These are phyloP conservation scores for Cephalopterus ornatus DNA, from an alignment of 2,113 vertebrate species.

Conservation along the genomic window DNA sequence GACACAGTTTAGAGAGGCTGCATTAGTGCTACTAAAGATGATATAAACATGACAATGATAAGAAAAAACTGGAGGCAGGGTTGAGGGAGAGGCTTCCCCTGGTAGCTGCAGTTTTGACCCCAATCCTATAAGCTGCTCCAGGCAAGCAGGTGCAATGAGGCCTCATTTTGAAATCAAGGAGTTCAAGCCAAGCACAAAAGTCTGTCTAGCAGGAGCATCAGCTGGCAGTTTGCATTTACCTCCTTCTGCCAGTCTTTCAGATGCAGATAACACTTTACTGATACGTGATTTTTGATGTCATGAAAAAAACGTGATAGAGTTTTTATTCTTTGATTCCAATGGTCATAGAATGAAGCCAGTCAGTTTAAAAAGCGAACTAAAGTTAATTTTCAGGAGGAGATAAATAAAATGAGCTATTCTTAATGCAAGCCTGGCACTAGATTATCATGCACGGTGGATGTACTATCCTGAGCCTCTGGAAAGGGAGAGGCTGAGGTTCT, in stretches of 20 bases:
- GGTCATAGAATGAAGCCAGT: background rate
- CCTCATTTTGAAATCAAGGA: slow-evolving; percentile 13
- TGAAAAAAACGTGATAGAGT: background rate
- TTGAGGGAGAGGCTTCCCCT: background rate
- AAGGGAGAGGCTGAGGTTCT: background rate
- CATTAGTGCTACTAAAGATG: background rate
- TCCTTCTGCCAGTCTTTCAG: background rate
- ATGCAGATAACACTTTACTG: background rate
- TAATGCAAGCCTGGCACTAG: background rate
- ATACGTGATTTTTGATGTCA: background rate
- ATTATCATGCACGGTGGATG: background rate
- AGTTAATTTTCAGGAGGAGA: background rate
- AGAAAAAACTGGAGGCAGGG: slow-evolving; percentile 16
- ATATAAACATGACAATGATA: background rate
- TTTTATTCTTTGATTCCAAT: background rate
- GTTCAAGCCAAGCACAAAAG: slow-evolving; percentile 19
- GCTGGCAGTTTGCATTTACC: background rate
- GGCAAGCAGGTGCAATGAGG: background rate
- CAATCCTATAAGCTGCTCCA: slow-evolving; percentile 42
- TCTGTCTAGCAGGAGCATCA: background rate
- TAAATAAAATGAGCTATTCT: background rate
- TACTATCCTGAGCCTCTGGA: background rate
- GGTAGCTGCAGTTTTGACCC: slow-evolving; percentile 26
- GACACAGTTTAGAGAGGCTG: background rate
- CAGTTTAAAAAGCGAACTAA: background rate